These are phyloP conservation scores for Crocodylus rhombifer DNA, from an alignment of 2,797 vertebrate species.

Conservation along the genomic window DNA sequence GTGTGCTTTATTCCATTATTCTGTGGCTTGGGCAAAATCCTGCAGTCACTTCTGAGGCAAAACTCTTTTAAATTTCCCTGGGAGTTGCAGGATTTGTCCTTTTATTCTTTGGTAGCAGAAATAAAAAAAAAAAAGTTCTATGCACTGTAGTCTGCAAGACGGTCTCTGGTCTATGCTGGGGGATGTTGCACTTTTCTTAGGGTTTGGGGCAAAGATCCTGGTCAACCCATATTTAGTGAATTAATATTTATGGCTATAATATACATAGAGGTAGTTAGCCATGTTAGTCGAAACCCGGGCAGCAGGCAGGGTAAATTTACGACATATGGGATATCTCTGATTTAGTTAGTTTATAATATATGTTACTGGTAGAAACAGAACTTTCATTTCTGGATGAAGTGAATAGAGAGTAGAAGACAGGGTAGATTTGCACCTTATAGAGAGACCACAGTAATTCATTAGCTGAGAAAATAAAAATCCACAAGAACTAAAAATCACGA, in stretches of 20 bases:
- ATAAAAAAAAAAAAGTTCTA: background rate
- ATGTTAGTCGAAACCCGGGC: too few relatives aligned
- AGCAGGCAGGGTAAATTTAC: too few relatives aligned
- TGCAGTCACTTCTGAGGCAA: conserved; percentile 17
- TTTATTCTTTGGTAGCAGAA: background rate
- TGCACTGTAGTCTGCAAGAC: accelerated
- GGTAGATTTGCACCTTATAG: too few relatives aligned
- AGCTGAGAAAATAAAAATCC: conserved; percentile 55
- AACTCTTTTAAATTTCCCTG: background rate
- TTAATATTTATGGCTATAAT: conserved; percentile 49
- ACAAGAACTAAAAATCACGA: conserved; percentile 67
- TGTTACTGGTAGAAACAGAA: too few relatives aligned
- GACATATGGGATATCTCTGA: too few relatives aligned
- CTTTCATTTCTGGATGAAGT: background rate
- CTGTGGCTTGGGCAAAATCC: background rate
- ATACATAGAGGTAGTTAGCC: background rate
- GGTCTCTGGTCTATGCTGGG: accelerated
- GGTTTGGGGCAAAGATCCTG: background rate
- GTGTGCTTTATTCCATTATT: background rate
- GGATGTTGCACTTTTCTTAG: background rate
- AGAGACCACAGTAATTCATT: conserved; percentile 67
- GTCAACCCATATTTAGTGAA: background rate
- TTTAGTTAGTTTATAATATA: too few relatives aligned
- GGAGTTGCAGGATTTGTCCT: background rate
- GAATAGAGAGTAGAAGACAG: background rate